A percentile compares a stretch with the other conserved stretches of the same genome.
These are phyloP conservation scores for Erethizon dorsatum DNA, from an alignment of 2,797 vertebrate genomes.

Conservation along the genomic window DNA sequence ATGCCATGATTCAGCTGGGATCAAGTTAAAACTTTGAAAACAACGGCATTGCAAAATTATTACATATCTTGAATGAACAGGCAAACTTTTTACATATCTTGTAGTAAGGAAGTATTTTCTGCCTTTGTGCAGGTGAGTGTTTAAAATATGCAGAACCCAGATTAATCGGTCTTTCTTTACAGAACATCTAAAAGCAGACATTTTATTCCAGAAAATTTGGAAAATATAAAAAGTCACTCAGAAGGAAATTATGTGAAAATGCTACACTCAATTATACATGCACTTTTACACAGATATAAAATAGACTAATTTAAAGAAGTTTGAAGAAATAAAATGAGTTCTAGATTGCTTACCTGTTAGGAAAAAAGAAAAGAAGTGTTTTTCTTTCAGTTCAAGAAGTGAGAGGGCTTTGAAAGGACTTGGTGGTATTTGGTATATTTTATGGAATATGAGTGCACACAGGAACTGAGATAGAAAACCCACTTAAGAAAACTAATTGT, in stretches of 20 bases:
- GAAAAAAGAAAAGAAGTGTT: background rate
- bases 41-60: background rate
- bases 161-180: conserved; percentile 27
- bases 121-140: background rate
- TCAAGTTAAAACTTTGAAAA: background rate
- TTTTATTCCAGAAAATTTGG: conserved; percentile 32
- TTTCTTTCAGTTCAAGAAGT: conserved; percentile 14
- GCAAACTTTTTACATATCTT: background rate
- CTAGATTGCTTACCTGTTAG: background rate
- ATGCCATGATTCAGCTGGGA: background rate
- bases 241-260: conserved; percentile 28
- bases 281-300: background rate
- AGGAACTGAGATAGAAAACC: background rate
- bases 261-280: background rate
- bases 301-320: background rate
- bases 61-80: background rate
- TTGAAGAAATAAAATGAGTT: conserved; percentile 2
- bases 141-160: conserved; percentile 26
- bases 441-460: background rate
- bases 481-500: background rate
- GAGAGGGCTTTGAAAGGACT: background rate
- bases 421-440: background rate
- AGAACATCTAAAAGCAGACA: background rate
- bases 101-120: background rate
- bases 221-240: background rate